phyloP scores from a whole-genome alignment of 2,888 invertebrate genomes.

The Chelonus formosanus region DNA sequence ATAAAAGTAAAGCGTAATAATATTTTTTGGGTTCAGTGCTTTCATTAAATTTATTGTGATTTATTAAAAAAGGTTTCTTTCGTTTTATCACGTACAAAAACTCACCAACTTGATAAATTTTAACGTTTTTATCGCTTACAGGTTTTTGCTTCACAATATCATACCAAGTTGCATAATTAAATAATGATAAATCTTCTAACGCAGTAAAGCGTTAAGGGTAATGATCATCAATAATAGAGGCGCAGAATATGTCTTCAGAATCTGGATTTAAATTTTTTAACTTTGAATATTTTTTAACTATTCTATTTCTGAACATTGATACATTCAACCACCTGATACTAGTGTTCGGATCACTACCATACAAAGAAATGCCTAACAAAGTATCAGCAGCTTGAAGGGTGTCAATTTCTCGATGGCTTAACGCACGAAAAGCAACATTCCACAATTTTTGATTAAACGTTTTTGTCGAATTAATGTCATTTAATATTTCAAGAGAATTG shows the following conservation, averaged over 20 bases:
- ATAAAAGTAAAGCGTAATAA: too few species aligned
- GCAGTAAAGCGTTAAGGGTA: slow-evolving; percentile 35
- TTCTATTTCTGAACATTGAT: slow-evolving; percentile 24
- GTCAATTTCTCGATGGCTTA: slow-evolving; percentile 47
- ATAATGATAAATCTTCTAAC: slow-evolving; percentile 38
- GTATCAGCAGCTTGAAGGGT: too few species aligned
- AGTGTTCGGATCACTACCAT: slow-evolving; percentile 49
- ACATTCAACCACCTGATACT: slow-evolving; percentile 46
- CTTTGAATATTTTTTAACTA: slow-evolving; percentile 6
- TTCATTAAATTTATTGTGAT: too few species aligned
- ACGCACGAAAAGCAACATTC: slow-evolving; percentile 47
- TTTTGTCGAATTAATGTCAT: slow-evolving; percentile 48
- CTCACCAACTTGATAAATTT: background rate
- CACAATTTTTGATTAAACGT: slow-evolving; percentile 44
- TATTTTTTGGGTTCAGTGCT: background rate
- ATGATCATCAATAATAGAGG: slow-evolving; percentile 33
- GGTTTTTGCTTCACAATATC: slow-evolving; percentile 33
- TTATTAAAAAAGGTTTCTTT: too few species aligned
- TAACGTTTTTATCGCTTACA: slow-evolving; percentile 35
- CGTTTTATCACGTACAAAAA: background rate
- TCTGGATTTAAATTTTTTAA: slow-evolving; percentile 21
- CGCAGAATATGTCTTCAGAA: slow-evolving; percentile 35
- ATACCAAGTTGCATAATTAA: slow-evolving; percentile 39
- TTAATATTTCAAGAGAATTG: slow-evolving; percentile 43
- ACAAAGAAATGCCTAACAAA: slow-evolving; percentile 45